Conservation (phyloP, 2,113 vertebrate genomes). For the Zeus faber region DNA sequence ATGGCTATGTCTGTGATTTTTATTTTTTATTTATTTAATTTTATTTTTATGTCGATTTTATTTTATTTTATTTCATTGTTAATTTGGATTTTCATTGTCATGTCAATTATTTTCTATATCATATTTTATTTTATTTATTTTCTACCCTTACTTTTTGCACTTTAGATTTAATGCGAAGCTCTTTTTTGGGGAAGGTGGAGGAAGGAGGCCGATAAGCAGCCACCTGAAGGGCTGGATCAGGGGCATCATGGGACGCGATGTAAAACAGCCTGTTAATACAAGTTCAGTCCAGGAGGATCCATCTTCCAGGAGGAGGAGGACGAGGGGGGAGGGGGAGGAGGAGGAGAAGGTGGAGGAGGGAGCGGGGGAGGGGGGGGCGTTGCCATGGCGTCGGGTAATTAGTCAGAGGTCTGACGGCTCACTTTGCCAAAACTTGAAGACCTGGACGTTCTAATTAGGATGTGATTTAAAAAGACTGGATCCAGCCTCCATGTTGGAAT, state of each 20-base stretch:
- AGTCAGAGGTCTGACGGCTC: neutral
- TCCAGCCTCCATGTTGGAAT: neutral
- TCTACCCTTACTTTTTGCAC: no score
- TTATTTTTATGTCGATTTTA: neutral
- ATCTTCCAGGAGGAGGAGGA: slow-evolving; percentile 33
- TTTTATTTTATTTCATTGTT: neutral
- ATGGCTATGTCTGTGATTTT: no score
- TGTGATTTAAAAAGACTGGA: neutral
- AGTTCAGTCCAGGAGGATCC: slow-evolving; percentile 54
- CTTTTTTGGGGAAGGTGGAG: neutral
- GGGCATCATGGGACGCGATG: slow-evolving; percentile 65
- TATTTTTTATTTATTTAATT: neutral
- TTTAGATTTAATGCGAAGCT: no score
- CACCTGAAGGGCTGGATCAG: slow-evolving; percentile 64
- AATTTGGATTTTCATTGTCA: no score
- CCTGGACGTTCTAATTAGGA: neutral
- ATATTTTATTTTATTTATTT: no score
- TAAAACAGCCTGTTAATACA: slow-evolving; percentile 68
- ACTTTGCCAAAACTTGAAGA: neutral
- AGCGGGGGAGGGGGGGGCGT: neutral
- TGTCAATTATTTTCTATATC: no score
- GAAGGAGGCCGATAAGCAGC: slow-evolving; percentile 67
- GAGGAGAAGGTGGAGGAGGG: no score
- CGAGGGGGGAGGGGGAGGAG: slow-evolving; percentile 36
- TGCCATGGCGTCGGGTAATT: slow-evolving; percentile 17